Evolutionary conservation across 2,113 vertebrate species (phyloP).

Genomic region (Neogale vison): DNA sequence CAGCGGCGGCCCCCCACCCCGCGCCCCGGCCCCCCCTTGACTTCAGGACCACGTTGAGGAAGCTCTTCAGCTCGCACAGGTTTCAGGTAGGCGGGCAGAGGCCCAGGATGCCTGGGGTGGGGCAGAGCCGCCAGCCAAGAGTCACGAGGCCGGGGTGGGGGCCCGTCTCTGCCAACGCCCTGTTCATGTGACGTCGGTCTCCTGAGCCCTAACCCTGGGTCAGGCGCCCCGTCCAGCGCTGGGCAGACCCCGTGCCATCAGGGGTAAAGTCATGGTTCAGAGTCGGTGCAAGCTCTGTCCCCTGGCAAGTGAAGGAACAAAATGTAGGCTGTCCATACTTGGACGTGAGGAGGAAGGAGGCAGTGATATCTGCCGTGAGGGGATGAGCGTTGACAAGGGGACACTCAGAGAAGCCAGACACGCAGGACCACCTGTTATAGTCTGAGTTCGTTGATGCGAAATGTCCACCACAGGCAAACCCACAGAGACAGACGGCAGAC

Average conservation of each 20-base stretch:
- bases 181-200: accelerated
- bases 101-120: not conserved
- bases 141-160: not conserved
- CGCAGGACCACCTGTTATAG: not conserved
- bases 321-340: not conserved
- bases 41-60: conserved; percentile 88
- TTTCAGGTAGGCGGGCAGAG: conserved; percentile 90
- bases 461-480: accelerated
- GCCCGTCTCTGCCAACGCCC: not conserved
- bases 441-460: not conserved
- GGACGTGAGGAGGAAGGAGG: not conserved
- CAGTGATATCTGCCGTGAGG: accelerated
- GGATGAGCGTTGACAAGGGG: not conserved
- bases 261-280: not conserved
- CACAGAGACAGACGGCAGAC: accelerated
- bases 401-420: not conserved
- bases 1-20: accelerated
- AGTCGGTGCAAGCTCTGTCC: not conserved
- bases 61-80: conserved; percentile 88
- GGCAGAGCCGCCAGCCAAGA: not conserved
- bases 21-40: not conserved
- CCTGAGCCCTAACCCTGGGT: accelerated
- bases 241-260: not conserved
- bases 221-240: accelerated
- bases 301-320: too few relatives aligned